A percentile compares a stretch with the other conserved stretches of the same genome.
Conservation (phyloP, 2,888 invertebrate genomes). For the Sphaerophoria taeniata region DNA sequence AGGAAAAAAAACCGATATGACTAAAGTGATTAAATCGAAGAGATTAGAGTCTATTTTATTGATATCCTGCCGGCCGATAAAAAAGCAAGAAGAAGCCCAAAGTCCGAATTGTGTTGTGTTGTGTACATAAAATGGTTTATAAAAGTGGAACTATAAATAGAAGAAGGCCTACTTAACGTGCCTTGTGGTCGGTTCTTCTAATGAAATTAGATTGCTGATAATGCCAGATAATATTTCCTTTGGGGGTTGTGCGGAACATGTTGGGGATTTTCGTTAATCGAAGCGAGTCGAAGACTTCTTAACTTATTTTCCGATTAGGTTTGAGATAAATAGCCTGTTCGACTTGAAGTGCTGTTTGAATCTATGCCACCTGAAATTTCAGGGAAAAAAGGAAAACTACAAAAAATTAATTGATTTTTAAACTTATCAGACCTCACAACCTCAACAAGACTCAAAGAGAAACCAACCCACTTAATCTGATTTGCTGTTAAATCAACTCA, state of each 20-base stretch:
- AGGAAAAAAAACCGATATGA: conserved; percentile 25
- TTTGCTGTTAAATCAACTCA: no score
- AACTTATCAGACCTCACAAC: no score
- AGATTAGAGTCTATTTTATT: conserved; percentile 71
- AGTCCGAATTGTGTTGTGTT: no score
- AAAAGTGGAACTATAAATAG: conserved; percentile 21
- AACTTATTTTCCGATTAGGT: neutral
- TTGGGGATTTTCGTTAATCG: neutral
- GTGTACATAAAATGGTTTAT: conserved; percentile 11
- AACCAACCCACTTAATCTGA: no score
- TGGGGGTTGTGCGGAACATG: neutral
- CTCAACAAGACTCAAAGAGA: no score
- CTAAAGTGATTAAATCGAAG: conserved; percentile 47
- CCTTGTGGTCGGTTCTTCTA: conserved; percentile 20
- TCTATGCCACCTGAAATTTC: neutral
- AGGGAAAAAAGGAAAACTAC: neutral
- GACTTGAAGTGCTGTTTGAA: neutral
- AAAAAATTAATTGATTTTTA: no score
- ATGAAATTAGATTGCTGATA: conserved; percentile 22
- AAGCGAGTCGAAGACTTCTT: neutral
- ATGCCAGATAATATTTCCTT: neutral
- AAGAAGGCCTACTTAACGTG: neutral
- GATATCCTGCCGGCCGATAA: conserved; percentile 43
- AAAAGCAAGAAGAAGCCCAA: neutral
- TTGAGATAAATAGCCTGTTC: neutral